Conservation (phyloP, 2,113 vertebrate genomes). For the Lathamus discolor region DNA sequence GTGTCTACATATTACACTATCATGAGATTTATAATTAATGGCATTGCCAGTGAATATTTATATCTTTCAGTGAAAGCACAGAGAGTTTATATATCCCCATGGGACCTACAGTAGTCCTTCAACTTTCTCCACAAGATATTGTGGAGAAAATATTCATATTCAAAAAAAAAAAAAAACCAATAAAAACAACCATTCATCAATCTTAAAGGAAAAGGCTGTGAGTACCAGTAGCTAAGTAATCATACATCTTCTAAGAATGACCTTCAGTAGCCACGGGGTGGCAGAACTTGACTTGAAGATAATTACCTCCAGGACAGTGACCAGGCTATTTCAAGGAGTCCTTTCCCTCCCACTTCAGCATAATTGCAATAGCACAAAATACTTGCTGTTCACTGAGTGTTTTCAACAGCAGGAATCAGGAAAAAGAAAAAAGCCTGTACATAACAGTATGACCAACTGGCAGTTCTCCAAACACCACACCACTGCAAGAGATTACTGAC, state of each 20-base stretch:
- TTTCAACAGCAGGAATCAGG: not conserved
- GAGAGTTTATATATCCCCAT: not conserved
- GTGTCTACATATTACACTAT: not conserved
- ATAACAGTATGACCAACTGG: accelerated
- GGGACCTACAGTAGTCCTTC: not conserved
- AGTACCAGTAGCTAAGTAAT: not conserved
- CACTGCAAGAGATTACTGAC: not conserved
- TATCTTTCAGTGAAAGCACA: not conserved
- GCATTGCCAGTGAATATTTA: not conserved
- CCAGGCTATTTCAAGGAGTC: not conserved
- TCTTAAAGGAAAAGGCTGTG: not conserved
- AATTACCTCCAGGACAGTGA: not conserved
- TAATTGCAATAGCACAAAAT: not conserved
- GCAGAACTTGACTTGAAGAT: slow-evolving; percentile 9
- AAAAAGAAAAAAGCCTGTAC: not conserved
- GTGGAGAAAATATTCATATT: not conserved
- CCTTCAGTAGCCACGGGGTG: not conserved
- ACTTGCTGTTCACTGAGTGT: not conserved
- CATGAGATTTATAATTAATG: not conserved
- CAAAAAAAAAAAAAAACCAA: not conserved
- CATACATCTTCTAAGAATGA: not conserved
- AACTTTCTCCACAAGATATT: not conserved
- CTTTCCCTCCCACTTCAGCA: not conserved
- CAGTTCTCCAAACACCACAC: not conserved
- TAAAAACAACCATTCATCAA: not conserved